Evolutionary conservation across 2,113 vertebrate genomes (phyloP).

Genomic region (Alectura lathami): DNA sequence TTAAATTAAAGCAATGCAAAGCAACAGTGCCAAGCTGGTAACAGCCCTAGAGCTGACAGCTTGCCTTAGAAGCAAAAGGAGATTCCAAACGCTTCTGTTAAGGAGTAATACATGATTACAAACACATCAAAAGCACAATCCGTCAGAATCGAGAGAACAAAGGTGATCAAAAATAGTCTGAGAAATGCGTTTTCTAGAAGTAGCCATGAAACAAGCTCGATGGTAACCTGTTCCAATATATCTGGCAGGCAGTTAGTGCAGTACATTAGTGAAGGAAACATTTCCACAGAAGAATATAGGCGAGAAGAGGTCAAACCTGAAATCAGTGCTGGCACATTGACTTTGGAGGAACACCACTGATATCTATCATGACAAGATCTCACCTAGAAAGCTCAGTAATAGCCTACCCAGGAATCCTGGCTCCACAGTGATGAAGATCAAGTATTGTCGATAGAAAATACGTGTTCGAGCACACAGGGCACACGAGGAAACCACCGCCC

Average conservation of each 20-base stretch:
- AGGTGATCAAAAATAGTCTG: constrained; percentile 7
- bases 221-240: background rate
- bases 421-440: background rate
- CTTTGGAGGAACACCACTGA: background rate
- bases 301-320: constrained; percentile 10
- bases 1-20: constrained; percentile 8
- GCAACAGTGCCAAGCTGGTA: background rate
- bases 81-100: background rate
- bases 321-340: background rate
- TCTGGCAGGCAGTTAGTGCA: background rate
- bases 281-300: background rate
- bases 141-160: constrained; percentile 17
- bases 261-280: background rate
- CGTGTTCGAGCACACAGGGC: rapidly evolving
- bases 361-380: background rate
- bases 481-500: rapidly evolving
- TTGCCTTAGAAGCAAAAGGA: constrained; percentile 3
- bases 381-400: background rate
- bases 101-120: constrained; percentile 22
- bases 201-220: background rate
- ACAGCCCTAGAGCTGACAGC: background rate
- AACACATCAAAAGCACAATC: constrained; percentile 39
- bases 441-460: background rate
- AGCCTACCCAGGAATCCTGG: background rate
- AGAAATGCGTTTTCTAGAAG: constrained; percentile 27